Evolutionary conservation across 2,113 vertebrate species (phyloP).

Genomic region (Odobenus rosmarus): DNA sequence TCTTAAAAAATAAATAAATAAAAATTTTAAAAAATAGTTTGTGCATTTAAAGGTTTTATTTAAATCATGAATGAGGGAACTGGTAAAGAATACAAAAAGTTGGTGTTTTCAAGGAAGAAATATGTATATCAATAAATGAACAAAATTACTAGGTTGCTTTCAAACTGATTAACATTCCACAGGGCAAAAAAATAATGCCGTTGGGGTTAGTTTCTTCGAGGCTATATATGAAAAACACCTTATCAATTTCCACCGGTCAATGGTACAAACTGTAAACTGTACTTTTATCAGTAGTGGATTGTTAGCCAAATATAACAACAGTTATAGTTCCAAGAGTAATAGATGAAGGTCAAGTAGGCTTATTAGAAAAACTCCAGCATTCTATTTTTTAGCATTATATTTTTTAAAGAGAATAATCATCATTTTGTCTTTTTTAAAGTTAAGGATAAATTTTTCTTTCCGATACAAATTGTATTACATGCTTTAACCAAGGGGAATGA

Average conservation of each 20-base stretch:
- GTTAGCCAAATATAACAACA: constrained; percentile 5
- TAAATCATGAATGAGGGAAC: neutral
- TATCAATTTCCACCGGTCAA: neutral
- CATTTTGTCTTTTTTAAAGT: neutral
- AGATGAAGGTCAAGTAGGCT: neutral
- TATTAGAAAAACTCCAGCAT: constrained; percentile 16
- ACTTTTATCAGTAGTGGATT: neutral
- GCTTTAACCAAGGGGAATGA: neutral
- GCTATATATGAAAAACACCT: neutral
- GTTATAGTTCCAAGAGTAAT: neutral
- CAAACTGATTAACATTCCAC: neutral
- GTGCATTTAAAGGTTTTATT: neutral
- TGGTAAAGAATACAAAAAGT: constrained; percentile 20
- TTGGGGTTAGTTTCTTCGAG: neutral
- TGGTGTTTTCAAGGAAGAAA: constrained; percentile 19
- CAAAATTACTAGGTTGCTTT: constrained; percentile 7
- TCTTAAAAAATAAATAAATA: too few species aligned
- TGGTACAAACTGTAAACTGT: neutral
- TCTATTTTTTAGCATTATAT: neutral
- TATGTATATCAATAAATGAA: neutral
- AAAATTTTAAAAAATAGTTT: neutral
- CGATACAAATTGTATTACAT: neutral
- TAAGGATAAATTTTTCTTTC: neutral
- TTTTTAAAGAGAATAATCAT: neutral
- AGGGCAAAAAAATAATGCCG: neutral